Evolutionary conservation across 1,140 invertebrate species (phyloP).

Genomic region (Berghia stephanieae): DNA sequence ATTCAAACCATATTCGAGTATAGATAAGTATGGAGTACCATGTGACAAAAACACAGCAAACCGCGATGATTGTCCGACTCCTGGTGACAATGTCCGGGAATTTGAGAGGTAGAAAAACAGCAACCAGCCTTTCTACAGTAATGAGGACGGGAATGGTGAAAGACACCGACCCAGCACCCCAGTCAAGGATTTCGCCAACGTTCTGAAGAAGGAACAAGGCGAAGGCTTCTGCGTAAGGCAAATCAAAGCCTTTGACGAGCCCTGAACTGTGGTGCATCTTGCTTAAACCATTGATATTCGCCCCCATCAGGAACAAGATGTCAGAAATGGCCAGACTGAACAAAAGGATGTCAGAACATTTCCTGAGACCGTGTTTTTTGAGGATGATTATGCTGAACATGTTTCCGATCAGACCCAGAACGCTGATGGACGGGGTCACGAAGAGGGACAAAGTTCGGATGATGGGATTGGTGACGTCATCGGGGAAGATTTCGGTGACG

Average conservation of each 20-base stretch:
- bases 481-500: too few relatives aligned
- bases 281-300: background rate
- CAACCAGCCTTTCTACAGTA: slow-evolving; percentile 16
- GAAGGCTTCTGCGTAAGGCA: background rate
- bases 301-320: slow-evolving; percentile 23
- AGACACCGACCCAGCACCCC: background rate
- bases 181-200: slow-evolving; percentile 19
- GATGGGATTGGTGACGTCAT: background rate
- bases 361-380: background rate
- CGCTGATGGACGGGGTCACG: background rate
- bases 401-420: slow-evolving; percentile 18
- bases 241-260: background rate
- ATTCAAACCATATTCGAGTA: slow-evolving; percentile 7
- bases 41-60: background rate
- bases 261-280: slow-evolving; percentile 16
- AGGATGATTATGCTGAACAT: background rate
- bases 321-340: slow-evolving; percentile 23
- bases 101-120: slow-evolving; percentile 15
- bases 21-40: background rate
- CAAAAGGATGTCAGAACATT: slow-evolving; percentile 26
- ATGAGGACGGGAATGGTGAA: slow-evolving; percentile 4
- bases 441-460: slow-evolving; percentile 8
- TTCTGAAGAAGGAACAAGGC: slow-evolving; percentile 14
- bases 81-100: slow-evolving; percentile 8
- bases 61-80: background rate